Percentiles rank a stretch among this genome's conserved stretches.
phyloP scores from a whole-genome alignment of 1,140 invertebrate species.

The Trissolcus basalis region DNA sequence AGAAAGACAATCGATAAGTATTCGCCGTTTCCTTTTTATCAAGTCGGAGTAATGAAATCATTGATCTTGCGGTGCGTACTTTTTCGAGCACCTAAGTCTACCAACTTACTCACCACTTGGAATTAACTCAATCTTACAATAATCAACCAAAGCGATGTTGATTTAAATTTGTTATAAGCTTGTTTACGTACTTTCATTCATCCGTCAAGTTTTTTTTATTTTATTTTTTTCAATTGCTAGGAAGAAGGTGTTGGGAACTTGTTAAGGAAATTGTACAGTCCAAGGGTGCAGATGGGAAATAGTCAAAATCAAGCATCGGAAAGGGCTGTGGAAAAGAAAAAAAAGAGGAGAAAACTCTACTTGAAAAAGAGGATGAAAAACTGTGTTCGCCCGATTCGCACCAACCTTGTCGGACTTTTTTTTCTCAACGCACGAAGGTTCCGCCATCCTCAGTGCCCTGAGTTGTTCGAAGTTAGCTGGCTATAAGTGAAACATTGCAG shows the following conservation, averaged over 20 bases:
- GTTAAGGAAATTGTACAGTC: too few species aligned
- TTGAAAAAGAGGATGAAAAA: background rate
- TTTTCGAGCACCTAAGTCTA: conserved; percentile 21
- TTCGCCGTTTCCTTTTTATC: conserved; percentile 9
- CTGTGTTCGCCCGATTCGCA: conserved; percentile 32
- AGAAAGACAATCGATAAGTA: conserved; percentile 58
- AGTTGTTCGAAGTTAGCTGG: conserved; percentile 86
- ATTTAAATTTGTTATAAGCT: too few species aligned
- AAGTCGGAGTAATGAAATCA: conserved; percentile 8
- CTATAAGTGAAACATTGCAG: conserved; percentile 75
- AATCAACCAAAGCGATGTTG: background rate
- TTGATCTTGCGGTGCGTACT: conserved; percentile 26
- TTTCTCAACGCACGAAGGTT: conserved; percentile 88
- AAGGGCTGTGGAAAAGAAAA: too few species aligned
- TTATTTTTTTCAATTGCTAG: too few species aligned
- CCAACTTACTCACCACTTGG: conserved; percentile 35
- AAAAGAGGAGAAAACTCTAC: background rate
- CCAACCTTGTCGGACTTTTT: conserved; percentile 91
- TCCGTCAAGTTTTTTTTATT: background rate
- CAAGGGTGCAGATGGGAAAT: too few species aligned
- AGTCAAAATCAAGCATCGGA: too few species aligned
- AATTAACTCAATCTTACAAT: conserved; percentile 5
- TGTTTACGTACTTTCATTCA: too few species aligned
- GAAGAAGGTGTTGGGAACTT: too few species aligned
- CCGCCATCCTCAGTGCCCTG: conserved; percentile 85